Percentiles rank a stretch among this genome's conserved stretches.
phyloP scores from a whole-genome alignment of 2,797 vertebrate species.

The Malacoraja senta region DNA sequence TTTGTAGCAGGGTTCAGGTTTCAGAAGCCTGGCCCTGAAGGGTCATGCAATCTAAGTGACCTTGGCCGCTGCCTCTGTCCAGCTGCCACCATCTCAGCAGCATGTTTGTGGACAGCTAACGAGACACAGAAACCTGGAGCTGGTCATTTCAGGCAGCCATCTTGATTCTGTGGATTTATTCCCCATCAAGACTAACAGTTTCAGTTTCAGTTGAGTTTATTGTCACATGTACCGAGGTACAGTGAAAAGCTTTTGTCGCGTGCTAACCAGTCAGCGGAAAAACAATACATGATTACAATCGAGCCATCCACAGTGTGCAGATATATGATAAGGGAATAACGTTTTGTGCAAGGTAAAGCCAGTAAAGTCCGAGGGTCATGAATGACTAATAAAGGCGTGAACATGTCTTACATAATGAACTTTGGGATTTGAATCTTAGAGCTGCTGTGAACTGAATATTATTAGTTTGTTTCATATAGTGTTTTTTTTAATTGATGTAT shows the following conservation, averaged over 20 bases:
- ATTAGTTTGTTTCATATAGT: not conserved
- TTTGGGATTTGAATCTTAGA: not conserved
- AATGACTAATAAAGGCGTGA: not conserved
- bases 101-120: conserved; percentile 46
- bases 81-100: conserved; percentile 47
- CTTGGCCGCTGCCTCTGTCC: conserved; percentile 44
- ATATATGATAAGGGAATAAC: no score
- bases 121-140: conserved; percentile 36
- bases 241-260: no score
- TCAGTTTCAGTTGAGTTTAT: no score
- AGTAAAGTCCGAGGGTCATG: no score
- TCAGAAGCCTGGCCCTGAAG: conserved; percentile 52
- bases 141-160: not conserved
- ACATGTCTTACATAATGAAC: not conserved
- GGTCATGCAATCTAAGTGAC: conserved; percentile 50
- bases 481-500: no score
- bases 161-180: not conserved
- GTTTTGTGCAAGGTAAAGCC: no score
- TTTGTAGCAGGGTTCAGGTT: conserved; percentile 54
- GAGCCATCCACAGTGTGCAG: no score
- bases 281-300: no score
- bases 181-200: no score
- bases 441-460: not conserved
- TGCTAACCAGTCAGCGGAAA: no score
- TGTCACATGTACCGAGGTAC: no score